Base-by-base conservation (phyloP, 2,797 vertebrate genomes). In the Nannoperca obscura region DNA sequence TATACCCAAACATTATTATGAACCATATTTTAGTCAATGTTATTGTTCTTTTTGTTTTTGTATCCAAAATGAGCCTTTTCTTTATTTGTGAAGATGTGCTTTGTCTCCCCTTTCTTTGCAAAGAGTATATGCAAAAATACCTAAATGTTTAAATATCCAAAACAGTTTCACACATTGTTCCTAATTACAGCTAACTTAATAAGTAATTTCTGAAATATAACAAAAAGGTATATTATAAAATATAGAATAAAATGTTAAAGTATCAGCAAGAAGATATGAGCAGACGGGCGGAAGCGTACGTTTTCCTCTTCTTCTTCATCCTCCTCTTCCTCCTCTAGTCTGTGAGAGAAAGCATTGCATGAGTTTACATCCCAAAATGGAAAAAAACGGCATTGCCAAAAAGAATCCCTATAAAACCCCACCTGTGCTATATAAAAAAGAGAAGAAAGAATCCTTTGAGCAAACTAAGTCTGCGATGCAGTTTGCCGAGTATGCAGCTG, bases 251-350 rank as follows among this genome's bases (percentile, higher is more conserved):
- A 47, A 47, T 40, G n/a, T 71, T 32, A 34, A 68, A 63, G 14
- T 9, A 47, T 36, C 3, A 13, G 15, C 22, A 36, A 22, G 58
- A 27, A 11, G 3, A 7, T 0, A 55, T 0, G 14, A 59, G 32
- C 36, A 5, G 1, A 49, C 66, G n/a, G 5, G 1, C 27, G 32
- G 27, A 61, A 46, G 27, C n/a, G 20, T 15, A 14, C 15, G 0
- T 0, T 14, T 17, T 50, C 1, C 5, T 72, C 66, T 44, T 68
- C 57, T 4, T 53, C 38, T 5, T 66, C 40, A 17, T 53, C 30
- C 5, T 69, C 47, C 36, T 38, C 34, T 6, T 6, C 34, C 34
- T 36, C 3, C n/a, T 71, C 64, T 76, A 82, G 36, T 61, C 80
- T 85, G 54, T 54, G n/a, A 40, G 6, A 44, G 19, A 64, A 7